Base-by-base conservation (phyloP, 2,797 vertebrate genomes). In the Etheostoma nigrum region DNA sequence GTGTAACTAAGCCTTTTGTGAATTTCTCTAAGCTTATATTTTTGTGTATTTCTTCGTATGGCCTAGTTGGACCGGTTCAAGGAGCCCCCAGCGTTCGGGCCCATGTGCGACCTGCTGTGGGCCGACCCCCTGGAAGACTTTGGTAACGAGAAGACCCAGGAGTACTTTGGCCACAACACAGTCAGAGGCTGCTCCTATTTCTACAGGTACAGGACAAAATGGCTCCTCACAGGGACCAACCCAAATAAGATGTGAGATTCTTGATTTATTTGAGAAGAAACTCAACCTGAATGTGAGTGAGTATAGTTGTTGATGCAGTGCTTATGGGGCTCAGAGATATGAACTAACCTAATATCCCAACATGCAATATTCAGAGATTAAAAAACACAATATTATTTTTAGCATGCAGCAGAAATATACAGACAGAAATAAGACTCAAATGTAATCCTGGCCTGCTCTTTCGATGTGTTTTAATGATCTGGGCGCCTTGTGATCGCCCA, bases 71-170 rank as follows among this genome's bases (percentile, higher is more conserved):
- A 96, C 86, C 92, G 95, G 84, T 96, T 96, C 85, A 96, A 96
- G 83, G 95, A 96, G 91, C 95, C 95, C 44, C 95, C 95, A 7
- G 95, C 95, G 0, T 96, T 96, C 48, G 95, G 95, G 67, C 95
- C 95, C 82, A 96, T 96, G 95, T 96, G 95, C 71, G 95, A 96
- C 86, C 92, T 96, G 74, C 89, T 96, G 69, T 96, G 95, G 95
- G 93, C 95, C 18, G 95, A 96, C 91, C 95, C 95, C 30, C 91
- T 96, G 78, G 95, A 96, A 88, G 95, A 96, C 86, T 96, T 96
- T 85, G 95, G 95, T 88, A 96, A 96, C 1, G 95, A 96, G 90
- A 96, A 96, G 86, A 95, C 94, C 57, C 95, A 96, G 83, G 95
- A 96, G 80, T 96, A 95, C 86, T 96, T 96, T 88, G 93, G 93